These are phyloP conservation scores for Eulemur coronatus DNA, from an alignment of 2,797 vertebrate species.

Conservation along the genomic window DNA sequence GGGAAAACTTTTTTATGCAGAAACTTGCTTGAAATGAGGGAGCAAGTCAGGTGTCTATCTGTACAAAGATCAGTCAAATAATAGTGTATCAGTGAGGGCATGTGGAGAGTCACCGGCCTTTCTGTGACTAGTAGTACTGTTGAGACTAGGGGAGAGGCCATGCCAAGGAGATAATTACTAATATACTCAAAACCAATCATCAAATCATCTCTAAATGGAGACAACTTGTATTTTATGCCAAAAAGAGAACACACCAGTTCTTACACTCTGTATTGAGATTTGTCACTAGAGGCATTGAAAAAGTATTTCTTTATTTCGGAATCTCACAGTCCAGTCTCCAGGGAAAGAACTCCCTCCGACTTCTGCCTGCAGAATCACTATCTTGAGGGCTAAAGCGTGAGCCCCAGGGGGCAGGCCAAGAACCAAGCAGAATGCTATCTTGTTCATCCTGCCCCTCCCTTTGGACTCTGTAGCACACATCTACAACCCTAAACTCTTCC, in stretches of 20 bases:
- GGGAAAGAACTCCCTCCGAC: not conserved
- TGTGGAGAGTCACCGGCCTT: not conserved
- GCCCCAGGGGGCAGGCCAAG: not conserved
- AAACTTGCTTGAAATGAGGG: not conserved
- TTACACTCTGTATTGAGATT: not conserved
- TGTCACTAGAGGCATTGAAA: not conserved
- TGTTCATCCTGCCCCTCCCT: not conserved
- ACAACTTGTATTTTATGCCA: not conserved
- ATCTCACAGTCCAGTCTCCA: not conserved
- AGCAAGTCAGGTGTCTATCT: not conserved
- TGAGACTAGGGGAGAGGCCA: not conserved
- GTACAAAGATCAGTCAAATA: not conserved
- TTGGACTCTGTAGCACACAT: not conserved
- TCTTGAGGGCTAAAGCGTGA: not conserved
- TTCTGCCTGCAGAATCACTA: not conserved
- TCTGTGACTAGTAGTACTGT: not conserved
- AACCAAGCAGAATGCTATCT: not conserved
- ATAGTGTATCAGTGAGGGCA: not conserved
- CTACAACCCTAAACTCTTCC: not conserved
- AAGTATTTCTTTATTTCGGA: not conserved
- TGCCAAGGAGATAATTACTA: not conserved
- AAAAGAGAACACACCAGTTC: not conserved
- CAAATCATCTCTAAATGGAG: not conserved
- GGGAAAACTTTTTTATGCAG: not conserved
- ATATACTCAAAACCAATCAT: not conserved